Percentiles rank a stretch among this genome's conserved stretches.
These are phyloP conservation scores for Euura lappo DNA, from an alignment of 1,140 invertebrate species.

Conservation along the genomic window DNA sequence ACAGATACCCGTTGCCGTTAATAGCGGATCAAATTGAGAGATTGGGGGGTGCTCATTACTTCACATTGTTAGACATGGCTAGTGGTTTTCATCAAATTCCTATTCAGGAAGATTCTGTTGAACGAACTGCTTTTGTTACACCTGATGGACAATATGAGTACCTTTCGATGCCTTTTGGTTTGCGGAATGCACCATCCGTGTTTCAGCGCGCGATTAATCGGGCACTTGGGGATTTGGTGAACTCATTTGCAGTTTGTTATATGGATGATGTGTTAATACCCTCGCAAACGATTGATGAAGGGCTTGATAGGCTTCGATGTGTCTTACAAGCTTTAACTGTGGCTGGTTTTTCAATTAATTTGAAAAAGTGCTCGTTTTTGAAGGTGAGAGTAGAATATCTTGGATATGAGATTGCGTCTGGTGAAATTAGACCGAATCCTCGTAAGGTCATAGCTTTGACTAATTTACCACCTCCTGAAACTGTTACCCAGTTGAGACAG, in stretches of 20 bases:
- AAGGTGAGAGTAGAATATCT: slow-evolving; percentile 38
- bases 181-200: slow-evolving; percentile 43
- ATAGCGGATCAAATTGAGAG: slow-evolving; percentile 52
- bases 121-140: slow-evolving; percentile 56
- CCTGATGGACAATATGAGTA: slow-evolving; percentile 53
- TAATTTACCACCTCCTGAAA: slow-evolving; percentile 31
- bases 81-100: slow-evolving; percentile 58
- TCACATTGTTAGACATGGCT: slow-evolving; percentile 51
- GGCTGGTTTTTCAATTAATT: slow-evolving; percentile 22
- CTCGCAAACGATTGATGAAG: slow-evolving; percentile 21
- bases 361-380: slow-evolving; percentile 42
- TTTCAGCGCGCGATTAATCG: slow-evolving; percentile 33
- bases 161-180: slow-evolving; percentile 54
- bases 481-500: slow-evolving; percentile 36
- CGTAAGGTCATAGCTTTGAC: slow-evolving; percentile 26
- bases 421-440: slow-evolving; percentile 29
- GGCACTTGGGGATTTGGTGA: neutral
- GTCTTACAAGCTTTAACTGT: slow-evolving; percentile 26
- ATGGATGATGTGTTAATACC: slow-evolving; percentile 26
- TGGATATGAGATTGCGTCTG: slow-evolving; percentile 34
- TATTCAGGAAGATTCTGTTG: slow-evolving; percentile 43
- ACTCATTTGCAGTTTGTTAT: slow-evolving; percentile 18
- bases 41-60: slow-evolving; percentile 39
- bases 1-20: slow-evolving; percentile 56
- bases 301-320: slow-evolving; percentile 25